Evolutionary conservation across 2,113 vertebrate species (phyloP).

Genomic region (Sula dactylatra): DNA sequence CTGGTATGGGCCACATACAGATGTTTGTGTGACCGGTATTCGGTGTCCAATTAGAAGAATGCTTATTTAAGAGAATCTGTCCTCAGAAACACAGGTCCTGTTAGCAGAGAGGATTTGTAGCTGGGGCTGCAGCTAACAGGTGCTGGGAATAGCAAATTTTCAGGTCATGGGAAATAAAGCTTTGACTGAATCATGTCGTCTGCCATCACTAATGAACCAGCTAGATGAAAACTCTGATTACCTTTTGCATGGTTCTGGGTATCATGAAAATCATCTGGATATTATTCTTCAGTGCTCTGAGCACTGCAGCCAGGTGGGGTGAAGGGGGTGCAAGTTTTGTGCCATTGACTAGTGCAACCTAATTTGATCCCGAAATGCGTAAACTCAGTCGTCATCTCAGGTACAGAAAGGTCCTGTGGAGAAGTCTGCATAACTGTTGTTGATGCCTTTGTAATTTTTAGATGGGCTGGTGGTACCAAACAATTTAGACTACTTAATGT

Average conservation of each 20-base stretch:
- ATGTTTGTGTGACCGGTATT: not conserved
- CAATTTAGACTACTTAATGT: not conserved
- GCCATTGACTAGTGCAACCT: not conserved
- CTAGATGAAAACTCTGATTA: not conserved
- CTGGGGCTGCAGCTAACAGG: not conserved
- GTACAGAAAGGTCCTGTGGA: not conserved
- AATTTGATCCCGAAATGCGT: not conserved
- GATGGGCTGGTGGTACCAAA: not conserved
- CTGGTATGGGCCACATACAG: not conserved
- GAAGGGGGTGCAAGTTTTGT: not conserved
- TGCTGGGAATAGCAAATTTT: not conserved
- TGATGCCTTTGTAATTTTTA: not conserved
- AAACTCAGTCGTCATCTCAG: not conserved
- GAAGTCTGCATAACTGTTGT: not conserved
- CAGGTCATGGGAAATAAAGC: not conserved
- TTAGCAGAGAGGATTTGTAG: not conserved
- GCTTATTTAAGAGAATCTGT: not conserved
- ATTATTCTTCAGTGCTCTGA: not conserved
- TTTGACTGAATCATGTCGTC: not conserved
- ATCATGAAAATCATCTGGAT: not conserved
- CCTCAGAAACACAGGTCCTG: not conserved
- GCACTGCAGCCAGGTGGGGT: not conserved
- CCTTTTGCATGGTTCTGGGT: not conserved
- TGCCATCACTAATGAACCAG: not conserved
- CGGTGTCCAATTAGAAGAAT: not conserved